These are phyloP conservation scores for Eristalinus sepulchralis DNA, from an alignment of 2,888 invertebrate genomes.

Conservation along the genomic window DNA sequence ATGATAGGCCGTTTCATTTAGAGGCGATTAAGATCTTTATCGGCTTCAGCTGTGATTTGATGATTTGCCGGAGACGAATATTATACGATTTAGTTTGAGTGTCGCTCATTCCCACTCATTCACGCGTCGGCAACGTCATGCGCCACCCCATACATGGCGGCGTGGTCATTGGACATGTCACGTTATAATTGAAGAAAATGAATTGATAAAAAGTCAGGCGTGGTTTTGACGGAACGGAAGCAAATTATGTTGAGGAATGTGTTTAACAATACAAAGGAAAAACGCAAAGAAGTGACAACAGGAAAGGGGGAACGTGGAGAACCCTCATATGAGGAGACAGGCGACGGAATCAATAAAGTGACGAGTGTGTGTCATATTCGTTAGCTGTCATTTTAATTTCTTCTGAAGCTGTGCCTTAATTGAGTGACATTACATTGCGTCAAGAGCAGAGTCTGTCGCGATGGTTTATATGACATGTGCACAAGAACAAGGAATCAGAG, in stretches of 20 bases:
- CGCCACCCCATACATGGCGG: background rate
- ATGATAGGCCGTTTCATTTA: constrained; percentile 1
- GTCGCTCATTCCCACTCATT: background rate
- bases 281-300: background rate
- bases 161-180: constrained; percentile 8
- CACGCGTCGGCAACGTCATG: background rate
- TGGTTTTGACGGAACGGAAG: constrained; percentile 21
- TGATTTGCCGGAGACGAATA: background rate
- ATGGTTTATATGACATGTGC: no score
- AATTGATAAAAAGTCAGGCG: constrained; percentile 25
- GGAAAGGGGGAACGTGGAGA: background rate
- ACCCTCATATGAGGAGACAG: background rate
- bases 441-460: background rate
- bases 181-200: constrained; percentile 28
- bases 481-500: no score
- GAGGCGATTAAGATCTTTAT: constrained; percentile 31
- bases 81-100: background rate
- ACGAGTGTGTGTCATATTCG: constrained; percentile 25
- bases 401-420: constrained; percentile 24
- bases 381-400: constrained; percentile 41
- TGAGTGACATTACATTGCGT: background rate
- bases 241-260: constrained; percentile 31
- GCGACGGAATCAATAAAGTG: constrained; percentile 10
- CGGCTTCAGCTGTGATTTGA: constrained; percentile 3
- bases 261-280: constrained; percentile 4